Evolutionary conservation across 1,140 invertebrate genomes (phyloP).

Genomic region (Stratiolaelaps scimitus): DNA sequence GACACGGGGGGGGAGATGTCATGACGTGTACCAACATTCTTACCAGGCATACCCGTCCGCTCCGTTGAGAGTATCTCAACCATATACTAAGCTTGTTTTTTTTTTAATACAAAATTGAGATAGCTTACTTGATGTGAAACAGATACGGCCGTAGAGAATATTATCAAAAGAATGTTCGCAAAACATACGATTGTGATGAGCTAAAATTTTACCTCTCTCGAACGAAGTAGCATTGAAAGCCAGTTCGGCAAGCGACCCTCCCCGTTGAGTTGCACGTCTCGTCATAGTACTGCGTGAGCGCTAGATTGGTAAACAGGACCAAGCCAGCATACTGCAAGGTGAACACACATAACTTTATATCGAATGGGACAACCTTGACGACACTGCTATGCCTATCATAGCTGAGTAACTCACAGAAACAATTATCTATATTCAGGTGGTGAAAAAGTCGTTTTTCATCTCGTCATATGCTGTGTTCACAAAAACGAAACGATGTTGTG

Average conservation of each 20-base stretch:
- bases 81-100: too few relatives aligned
- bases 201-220: constrained; percentile 18
- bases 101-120: too few relatives aligned
- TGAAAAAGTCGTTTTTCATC: too few relatives aligned
- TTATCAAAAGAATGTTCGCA: not conserved
- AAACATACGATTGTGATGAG: constrained; percentile 29
- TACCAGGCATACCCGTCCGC: too few relatives aligned
- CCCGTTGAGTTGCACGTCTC: constrained; percentile 32
- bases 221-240: constrained; percentile 4
- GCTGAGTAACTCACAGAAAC: not conserved
- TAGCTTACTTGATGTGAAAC: too few relatives aligned
- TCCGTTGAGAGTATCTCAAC: too few relatives aligned
- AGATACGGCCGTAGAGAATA: not conserved
- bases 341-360: too few relatives aligned
- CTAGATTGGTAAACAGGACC: constrained; percentile 42
- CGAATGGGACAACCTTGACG: too few relatives aligned
- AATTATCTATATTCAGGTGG: not conserved
- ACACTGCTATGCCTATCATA: too few relatives aligned
- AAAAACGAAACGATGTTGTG: too few relatives aligned
- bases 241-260: constrained; percentile 2
- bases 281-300: constrained; percentile 37
- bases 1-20: constrained; percentile 34
- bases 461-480: too few relatives aligned
- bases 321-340: constrained; percentile 39
- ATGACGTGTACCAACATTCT: too few relatives aligned